Evolutionary conservation across 2,888 invertebrate species (phyloP), one percentile per base, ranked within the genome.

Genomic region (Antheraea assamensis): DNA sequence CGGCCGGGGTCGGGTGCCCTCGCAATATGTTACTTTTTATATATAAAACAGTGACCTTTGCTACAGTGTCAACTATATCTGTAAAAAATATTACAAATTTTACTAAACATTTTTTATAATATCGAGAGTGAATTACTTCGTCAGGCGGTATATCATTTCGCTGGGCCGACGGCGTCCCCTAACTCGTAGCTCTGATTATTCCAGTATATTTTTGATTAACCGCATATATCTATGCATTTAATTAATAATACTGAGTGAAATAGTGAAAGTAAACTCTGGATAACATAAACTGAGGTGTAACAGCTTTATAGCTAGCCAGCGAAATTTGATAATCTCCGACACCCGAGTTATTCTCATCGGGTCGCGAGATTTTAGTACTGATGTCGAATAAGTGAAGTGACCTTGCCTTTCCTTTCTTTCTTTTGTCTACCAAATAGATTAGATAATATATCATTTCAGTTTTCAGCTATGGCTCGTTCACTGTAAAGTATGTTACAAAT

Each of bases 1-100:
- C 81, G 78, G 76, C 74, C 80, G 79, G 81, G 81, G 77, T 79
- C 30, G 27, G 77, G 74, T 77, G 74, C 77, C 80, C 77, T 78
- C 81, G 80, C 81, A 81, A 80, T 78, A 79, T 83, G 76, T 76
- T 73, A 73, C 49, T 71, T 84, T 85, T 85, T 87, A 88, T 86
- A 83, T 86, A 87, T 83, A 86, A 81, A 82, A 83, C 47, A 86
- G 86, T 88, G 90, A 89, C 90, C 90, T 90, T 87, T 86, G 77
- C 78, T 78, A 77, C 30, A 8, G 30, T 58, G n/a, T 58, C 58
- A 21, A 24, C 24, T 58, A 24, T 24, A 58, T 24, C 24, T 58
- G n/a, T 58, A 24, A 58, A 58, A 58, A 58, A 58, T 24, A 58
- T 10, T 24, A n/a, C 2, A 5, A 21, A 52, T 24, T 55, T 55